These are phyloP conservation scores for Desmophyllum pertusum DNA, from an alignment of 92 coral and sea anemone species.

Conservation along the genomic window DNA sequence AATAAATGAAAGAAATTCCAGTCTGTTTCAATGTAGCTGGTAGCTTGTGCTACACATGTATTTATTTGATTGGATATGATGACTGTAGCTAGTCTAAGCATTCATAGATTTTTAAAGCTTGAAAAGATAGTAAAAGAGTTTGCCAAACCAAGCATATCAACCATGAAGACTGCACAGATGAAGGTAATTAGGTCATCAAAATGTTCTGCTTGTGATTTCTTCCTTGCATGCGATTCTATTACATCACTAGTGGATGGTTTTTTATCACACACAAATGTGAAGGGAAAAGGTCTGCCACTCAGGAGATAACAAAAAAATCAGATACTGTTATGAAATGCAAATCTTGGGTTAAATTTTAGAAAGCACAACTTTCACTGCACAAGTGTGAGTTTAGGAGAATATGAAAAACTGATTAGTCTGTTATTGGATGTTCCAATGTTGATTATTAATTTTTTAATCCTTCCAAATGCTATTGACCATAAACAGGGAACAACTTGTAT, in stretches of 20 bases:
- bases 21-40: not conserved
- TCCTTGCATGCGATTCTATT: not conserved
- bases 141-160: not conserved
- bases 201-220: slow-evolving; percentile 10
- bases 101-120: not conserved
- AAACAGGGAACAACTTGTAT: no score
- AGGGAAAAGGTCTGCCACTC: no score
- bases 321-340: no score
- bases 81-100: not conserved
- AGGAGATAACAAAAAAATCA: not conserved
- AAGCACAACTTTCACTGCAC: no score
- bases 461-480: no score
- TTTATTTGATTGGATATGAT: not conserved
- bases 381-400: no score
- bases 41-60: not conserved
- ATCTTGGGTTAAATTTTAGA: no score
- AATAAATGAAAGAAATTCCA: not conserved
- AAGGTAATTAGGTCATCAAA: slow-evolving; percentile 21
- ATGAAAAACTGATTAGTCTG: no score
- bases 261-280: no score
- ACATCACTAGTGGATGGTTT: not conserved
- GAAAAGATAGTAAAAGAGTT: not conserved
- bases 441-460: no score
- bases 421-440: no score
- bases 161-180: not conserved